These are phyloP conservation scores for Taxidea taxus DNA, from an alignment of 2,113 vertebrate genomes.

Conservation along the genomic window DNA sequence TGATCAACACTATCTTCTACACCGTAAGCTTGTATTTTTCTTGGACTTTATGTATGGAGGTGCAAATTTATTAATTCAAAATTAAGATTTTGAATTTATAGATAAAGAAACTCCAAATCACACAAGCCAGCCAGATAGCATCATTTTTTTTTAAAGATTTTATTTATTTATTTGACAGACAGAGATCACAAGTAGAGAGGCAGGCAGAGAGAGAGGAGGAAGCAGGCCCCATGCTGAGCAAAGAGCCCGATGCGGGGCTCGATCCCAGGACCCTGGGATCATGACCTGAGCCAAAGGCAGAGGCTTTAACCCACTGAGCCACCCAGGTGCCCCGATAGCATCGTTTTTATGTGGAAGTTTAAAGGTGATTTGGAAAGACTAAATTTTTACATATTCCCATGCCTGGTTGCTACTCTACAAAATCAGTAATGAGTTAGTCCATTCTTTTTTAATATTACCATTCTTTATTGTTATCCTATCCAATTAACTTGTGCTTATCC, in stretches of 20 bases:
- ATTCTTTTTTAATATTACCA: not conserved
- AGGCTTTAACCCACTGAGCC: too few relatives aligned
- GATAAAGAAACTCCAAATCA: not conserved
- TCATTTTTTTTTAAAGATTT: too few relatives aligned
- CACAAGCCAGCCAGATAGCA: not conserved
- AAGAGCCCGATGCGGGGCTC: too few relatives aligned
- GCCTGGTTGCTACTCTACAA: not conserved
- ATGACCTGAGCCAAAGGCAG: too few relatives aligned
- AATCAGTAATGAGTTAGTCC: not conserved
- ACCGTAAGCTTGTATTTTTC: not conserved
- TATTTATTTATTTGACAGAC: too few relatives aligned
- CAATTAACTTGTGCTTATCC: not conserved
- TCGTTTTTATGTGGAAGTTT: not conserved
- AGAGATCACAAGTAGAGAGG: too few relatives aligned
- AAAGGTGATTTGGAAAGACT: not conserved
- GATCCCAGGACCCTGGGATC: too few relatives aligned
- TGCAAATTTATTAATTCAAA: not conserved
- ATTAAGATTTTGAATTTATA: not conserved
- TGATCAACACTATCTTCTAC: not conserved
- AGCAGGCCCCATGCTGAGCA: too few relatives aligned
- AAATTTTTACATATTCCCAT: not conserved
- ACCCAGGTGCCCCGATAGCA: too few relatives aligned
- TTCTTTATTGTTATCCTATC: not conserved
- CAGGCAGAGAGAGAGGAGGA: too few relatives aligned
- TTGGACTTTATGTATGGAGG: rapidly evolving